Evolutionary conservation across 2,113 vertebrate species (phyloP).

Genomic region (Phyllopteryx taeniolatus): DNA sequence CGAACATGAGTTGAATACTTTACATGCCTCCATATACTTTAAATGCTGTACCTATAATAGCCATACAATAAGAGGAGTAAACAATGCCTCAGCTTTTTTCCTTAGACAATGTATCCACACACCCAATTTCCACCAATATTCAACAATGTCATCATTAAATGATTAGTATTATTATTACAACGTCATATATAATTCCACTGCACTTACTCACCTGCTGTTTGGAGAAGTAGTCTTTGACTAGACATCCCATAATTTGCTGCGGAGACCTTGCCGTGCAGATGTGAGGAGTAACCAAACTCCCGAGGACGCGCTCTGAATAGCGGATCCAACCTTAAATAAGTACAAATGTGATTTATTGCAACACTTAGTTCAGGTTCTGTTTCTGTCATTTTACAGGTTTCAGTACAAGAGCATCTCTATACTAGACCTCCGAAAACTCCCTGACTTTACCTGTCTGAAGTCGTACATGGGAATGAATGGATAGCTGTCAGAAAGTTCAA

Average conservation of each 20-base stretch:
- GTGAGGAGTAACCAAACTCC: slow-evolving; percentile 85
- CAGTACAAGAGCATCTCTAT: neutral
- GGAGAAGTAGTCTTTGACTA: slow-evolving; percentile 92
- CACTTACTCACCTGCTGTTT: slow-evolving; percentile 80
- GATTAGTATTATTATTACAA: neutral
- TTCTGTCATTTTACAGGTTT: neutral
- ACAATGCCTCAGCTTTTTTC: too few relatives aligned
- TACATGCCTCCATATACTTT: too few relatives aligned
- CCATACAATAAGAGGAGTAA: too few relatives aligned
- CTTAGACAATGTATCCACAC: too few relatives aligned
- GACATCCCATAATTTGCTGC: slow-evolving; percentile 94
- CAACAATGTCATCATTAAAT: neutral
- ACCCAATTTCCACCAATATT: too few relatives aligned
- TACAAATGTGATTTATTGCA: neutral
- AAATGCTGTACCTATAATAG: too few relatives aligned
- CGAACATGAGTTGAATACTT: too few relatives aligned
- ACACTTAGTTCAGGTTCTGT: neutral
- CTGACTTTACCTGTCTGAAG: neutral
- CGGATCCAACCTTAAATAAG: slow-evolving; percentile 86
- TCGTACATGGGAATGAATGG: neutral
- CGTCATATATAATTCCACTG: neutral
- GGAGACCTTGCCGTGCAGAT: slow-evolving; percentile 93
- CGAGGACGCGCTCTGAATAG: slow-evolving; percentile 88
- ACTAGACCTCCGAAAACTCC: neutral
- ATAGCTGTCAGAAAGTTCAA: neutral